These are phyloP conservation scores for Diuraphis noxia DNA, from an alignment of 1,140 invertebrate species.

Conservation along the genomic window DNA sequence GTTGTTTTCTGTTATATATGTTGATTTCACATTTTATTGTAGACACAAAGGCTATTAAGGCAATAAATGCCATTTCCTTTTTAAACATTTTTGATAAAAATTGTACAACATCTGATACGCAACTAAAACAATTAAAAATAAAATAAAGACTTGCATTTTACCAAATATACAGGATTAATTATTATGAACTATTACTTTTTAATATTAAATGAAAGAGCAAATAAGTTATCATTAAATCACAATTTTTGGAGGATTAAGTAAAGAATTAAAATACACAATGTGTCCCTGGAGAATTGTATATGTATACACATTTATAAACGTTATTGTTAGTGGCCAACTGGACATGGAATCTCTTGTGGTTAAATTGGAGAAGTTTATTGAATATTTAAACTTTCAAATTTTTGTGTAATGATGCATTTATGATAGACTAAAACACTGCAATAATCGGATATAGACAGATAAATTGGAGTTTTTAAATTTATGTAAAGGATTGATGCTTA, in stretches of 20 bases:
- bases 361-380: background rate
- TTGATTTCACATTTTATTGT: slow-evolving; percentile 27
- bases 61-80: slow-evolving; percentile 45
- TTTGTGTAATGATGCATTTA: background rate
- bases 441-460: no score
- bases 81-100: slow-evolving; percentile 15
- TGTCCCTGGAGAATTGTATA: no score
- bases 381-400: background rate
- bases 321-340: no score
- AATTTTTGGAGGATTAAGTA: no score
- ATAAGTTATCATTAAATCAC: no score
- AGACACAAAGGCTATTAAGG: slow-evolving; percentile 36
- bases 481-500: no score
- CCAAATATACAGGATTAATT: background rate
- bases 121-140: slow-evolving; percentile 20
- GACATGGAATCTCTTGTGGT: no score
- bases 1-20: slow-evolving; percentile 57
- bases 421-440: background rate
- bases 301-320: no score
- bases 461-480: no score
- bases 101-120: slow-evolving; percentile 37
- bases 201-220: background rate
- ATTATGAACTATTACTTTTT: background rate
- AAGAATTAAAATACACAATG: no score
- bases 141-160: background rate